These are phyloP conservation scores for Mystacides longicornis DNA, from an alignment of 2,888 invertebrate genomes.

Conservation along the genomic window DNA sequence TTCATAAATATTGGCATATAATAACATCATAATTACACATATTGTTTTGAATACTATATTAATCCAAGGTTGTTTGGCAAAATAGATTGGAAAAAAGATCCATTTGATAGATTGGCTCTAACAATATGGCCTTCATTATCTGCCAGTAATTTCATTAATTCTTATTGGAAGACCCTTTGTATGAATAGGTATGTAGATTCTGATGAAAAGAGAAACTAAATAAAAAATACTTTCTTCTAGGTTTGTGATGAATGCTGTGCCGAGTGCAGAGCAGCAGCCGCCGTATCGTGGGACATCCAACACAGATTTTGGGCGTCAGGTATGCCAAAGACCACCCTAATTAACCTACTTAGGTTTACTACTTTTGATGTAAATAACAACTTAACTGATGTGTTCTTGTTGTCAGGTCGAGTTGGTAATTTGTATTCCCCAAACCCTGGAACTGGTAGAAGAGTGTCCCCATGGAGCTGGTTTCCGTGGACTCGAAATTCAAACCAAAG, in stretches of 20 bases:
- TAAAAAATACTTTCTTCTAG: too few relatives aligned
- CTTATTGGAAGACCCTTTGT: too few relatives aligned
- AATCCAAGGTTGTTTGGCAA: too few relatives aligned
- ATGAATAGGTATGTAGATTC: too few relatives aligned
- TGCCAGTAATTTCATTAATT: too few relatives aligned
- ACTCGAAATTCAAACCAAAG: constrained; percentile 50
- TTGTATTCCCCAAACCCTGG: constrained; percentile 81
- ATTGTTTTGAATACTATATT: too few relatives aligned
- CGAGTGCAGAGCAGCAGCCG: constrained; percentile 41
- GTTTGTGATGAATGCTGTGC: constrained; percentile 42
- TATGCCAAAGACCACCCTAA: constrained; percentile 22
- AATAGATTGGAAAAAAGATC: too few relatives aligned
- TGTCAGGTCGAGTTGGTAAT: constrained; percentile 62
- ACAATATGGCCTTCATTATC: too few relatives aligned
- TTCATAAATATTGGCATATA: too few relatives aligned
- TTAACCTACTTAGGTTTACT: neutral
- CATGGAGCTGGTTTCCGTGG: constrained; percentile 69
- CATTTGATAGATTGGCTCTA: too few relatives aligned
- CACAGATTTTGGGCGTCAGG: constrained; percentile 49
- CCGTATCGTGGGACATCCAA: constrained; percentile 46
- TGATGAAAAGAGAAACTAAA: too few relatives aligned
- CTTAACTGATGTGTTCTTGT: neutral
- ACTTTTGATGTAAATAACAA: neutral
- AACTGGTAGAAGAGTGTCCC: constrained; percentile 51
- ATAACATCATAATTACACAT: too few relatives aligned